Evolutionary conservation across 2,113 vertebrate genomes (phyloP).

Genomic region (Syngnathus floridae): DNA sequence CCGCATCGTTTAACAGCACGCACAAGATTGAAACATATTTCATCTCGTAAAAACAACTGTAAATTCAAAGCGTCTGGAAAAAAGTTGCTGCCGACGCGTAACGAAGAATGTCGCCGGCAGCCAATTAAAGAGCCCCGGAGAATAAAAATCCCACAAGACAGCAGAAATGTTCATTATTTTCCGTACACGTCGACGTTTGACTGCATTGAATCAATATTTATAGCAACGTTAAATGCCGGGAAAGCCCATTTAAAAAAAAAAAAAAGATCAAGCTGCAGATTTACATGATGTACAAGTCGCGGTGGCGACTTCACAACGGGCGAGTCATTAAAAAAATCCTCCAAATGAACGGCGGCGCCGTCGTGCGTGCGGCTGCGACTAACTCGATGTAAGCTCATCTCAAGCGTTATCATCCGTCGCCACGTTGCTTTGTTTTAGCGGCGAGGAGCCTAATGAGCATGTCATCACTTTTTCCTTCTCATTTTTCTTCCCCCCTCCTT

Average conservation of each 20-base stretch:
- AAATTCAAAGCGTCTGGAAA: background rate
- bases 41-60: no score
- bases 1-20: no score
- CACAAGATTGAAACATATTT: no score
- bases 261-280: background rate
- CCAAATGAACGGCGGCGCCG: slow-evolving; percentile 7
- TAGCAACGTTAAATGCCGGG: background rate
- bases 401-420: background rate
- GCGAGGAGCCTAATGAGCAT: slow-evolving; percentile 32
- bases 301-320: no score
- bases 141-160: background rate
- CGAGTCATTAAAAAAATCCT: background rate
- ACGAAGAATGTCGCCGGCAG: background rate
- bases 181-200: background rate
- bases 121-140: background rate
- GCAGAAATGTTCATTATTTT: background rate
- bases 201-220: background rate
- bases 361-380: slow-evolving; percentile 7
- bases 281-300: background rate
- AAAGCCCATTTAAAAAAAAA: background rate
- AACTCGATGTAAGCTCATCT: background rate
- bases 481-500: slow-evolving; percentile 15
- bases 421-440: slow-evolving; percentile 26
- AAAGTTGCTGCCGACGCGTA: background rate
- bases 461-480: slow-evolving; percentile 38